Evolutionary conservation across 2,888 invertebrate genomes (phyloP).

Genomic region (Dicycla oo): DNA sequence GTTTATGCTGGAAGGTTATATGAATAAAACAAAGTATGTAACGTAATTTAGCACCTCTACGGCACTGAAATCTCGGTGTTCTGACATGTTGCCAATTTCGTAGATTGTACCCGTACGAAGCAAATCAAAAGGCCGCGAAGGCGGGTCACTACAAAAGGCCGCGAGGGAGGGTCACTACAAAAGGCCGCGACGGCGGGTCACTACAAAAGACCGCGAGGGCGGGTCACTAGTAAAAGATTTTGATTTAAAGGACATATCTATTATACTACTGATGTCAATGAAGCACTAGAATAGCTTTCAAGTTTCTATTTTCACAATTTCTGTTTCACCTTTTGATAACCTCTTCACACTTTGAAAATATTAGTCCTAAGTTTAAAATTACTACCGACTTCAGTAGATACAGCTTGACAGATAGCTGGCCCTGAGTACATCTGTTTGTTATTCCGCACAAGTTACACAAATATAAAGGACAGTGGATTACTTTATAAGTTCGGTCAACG

Average conservation of each 20-base stretch:
- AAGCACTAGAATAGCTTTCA: not conserved
- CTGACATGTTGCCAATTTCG: not conserved
- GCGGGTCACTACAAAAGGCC: not conserved
- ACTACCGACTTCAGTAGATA: slow-evolving; percentile 6
- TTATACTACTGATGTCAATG: not conserved
- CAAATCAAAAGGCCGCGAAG: not conserved
- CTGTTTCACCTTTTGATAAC: slow-evolving; percentile 14
- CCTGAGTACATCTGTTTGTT: slow-evolving; percentile 25
- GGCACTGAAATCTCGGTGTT: not conserved
- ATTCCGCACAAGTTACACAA: slow-evolving; percentile 37
- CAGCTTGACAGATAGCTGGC: not conserved
- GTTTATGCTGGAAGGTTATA: not conserved
- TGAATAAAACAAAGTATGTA: not conserved
- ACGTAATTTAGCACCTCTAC: not conserved
- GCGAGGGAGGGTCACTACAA: not conserved
- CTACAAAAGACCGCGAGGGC: not conserved
- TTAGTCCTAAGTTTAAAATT: slow-evolving; percentile 17
- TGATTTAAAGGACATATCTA: not conserved
- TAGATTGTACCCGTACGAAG: not conserved
- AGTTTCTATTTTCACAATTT: not conserved
- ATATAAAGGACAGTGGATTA: slow-evolving; percentile 50
- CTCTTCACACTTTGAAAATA: not conserved
- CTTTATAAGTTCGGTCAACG: slow-evolving; percentile 43
- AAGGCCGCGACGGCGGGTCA: not conserved
- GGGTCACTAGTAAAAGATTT: not conserved